phyloP scores from a whole-genome alignment of 2,797 vertebrate genomes.

The Ficedula albicollis region DNA sequence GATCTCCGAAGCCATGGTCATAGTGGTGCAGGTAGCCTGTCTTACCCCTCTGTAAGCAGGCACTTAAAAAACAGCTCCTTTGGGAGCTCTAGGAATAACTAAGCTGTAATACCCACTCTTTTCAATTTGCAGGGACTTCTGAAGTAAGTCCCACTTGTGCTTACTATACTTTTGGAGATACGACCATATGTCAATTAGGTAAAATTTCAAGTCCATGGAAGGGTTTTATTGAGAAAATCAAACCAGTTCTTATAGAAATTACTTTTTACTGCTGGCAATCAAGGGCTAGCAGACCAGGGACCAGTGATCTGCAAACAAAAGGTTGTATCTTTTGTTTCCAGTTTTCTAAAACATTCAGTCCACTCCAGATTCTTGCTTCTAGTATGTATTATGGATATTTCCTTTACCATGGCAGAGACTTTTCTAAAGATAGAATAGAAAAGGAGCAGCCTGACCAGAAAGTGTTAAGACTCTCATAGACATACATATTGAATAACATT shows the following conservation, averaged over 20 bases:
- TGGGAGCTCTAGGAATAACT: not conserved
- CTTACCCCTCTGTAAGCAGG: fast-evolving
- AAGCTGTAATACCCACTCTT: not conserved
- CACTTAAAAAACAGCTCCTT: not conserved
- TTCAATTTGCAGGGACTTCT: not conserved
- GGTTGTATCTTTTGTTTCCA: not conserved
- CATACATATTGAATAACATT: not conserved
- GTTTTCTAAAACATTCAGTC: not conserved
- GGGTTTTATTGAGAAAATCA: not conserved
- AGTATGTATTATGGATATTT: not conserved
- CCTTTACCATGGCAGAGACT: not conserved
- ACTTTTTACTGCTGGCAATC: not conserved
- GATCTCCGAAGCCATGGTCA: not conserved
- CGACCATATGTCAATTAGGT: not conserved
- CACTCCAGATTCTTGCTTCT: not conserved
- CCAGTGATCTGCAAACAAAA: not conserved
- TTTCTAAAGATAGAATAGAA: not conserved
- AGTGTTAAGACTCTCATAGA: not conserved
- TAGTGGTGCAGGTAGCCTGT: not conserved
- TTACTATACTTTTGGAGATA: not conserved
- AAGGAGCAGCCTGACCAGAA: not conserved
- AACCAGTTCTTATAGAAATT: not conserved
- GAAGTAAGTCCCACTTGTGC: not conserved
- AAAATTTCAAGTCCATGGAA: not conserved
- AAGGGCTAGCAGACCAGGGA: not conserved